These are phyloP conservation scores for Vombatus ursinus DNA, from an alignment of 2,113 vertebrate genomes.

Conservation along the genomic window DNA sequence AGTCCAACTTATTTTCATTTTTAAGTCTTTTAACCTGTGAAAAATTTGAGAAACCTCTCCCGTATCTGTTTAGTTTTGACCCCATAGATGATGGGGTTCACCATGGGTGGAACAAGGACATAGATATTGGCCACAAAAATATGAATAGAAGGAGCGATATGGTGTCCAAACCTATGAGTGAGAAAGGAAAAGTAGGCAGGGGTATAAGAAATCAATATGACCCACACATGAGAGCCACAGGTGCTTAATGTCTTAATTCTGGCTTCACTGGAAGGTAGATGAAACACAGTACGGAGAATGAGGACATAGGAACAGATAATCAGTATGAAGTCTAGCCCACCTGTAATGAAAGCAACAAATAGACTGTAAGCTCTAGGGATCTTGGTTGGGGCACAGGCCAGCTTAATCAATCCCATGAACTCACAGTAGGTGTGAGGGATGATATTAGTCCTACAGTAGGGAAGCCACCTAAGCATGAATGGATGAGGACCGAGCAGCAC, in stretches of 20 bases:
- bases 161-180: slow-evolving; percentile 1
- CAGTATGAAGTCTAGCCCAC: background rate
- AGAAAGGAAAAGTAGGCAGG: background rate
- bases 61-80: background rate
- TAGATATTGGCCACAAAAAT: slow-evolving; percentile 18
- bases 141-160: background rate
- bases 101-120: slow-evolving; percentile 1
- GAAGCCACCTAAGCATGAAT: background rate
- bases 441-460: background rate
- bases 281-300: slow-evolving; percentile 22
- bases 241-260: slow-evolving; percentile 8
- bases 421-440: slow-evolving; percentile 47
- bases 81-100: slow-evolving; percentile 12
- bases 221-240: slow-evolving; percentile 22
- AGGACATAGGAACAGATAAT: slow-evolving; percentile 11
- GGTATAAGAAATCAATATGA: slow-evolving; percentile 5
- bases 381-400: slow-evolving; percentile 7
- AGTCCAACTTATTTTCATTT: background rate
- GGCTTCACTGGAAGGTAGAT: background rate
- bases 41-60: background rate
- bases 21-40: slow-evolving; percentile 28
- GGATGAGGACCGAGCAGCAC: background rate
- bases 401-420: slow-evolving; percentile 40
- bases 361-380: background rate
- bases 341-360: background rate